Evolutionary conservation across 92 coral and sea anemone species (phyloP).

Genomic region (Meandrina meandrites): DNA sequence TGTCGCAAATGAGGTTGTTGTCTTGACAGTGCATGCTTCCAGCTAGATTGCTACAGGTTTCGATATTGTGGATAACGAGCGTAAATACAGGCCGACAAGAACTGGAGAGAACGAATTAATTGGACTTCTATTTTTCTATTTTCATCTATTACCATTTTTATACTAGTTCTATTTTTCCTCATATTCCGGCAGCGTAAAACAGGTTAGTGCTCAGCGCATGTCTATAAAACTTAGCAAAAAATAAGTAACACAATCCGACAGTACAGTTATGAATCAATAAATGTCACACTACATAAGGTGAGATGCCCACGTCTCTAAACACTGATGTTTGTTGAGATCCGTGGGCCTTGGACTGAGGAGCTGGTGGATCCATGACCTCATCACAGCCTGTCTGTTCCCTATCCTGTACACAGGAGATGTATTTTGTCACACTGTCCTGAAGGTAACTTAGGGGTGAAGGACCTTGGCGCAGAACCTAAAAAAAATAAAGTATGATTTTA

Average conservation of each 20-base stretch:
- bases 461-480: conserved; percentile 60
- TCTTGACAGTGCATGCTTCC: neutral
- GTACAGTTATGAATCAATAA: neutral
- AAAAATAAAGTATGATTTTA: neutral
- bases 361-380: conserved; percentile 53
- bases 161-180: neutral
- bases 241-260: neutral
- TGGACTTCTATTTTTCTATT: neutral
- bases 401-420: conserved; percentile 55
- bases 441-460: conserved; percentile 61
- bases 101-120: no score
- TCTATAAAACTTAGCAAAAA: neutral
- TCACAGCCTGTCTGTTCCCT: conserved; percentile 53
- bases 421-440: conserved; percentile 44
- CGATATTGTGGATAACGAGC: no score
- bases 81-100: no score
- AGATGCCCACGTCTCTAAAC: neutral
- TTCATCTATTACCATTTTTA: neutral
- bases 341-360: neutral
- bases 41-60: no score
- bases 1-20: neutral
- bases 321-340: neutral
- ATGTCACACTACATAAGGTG: conserved; percentile 34
- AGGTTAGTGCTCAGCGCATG: neutral
- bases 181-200: neutral